Conservation (phyloP, 2,888 invertebrate species). For the Thereva unica region DNA sequence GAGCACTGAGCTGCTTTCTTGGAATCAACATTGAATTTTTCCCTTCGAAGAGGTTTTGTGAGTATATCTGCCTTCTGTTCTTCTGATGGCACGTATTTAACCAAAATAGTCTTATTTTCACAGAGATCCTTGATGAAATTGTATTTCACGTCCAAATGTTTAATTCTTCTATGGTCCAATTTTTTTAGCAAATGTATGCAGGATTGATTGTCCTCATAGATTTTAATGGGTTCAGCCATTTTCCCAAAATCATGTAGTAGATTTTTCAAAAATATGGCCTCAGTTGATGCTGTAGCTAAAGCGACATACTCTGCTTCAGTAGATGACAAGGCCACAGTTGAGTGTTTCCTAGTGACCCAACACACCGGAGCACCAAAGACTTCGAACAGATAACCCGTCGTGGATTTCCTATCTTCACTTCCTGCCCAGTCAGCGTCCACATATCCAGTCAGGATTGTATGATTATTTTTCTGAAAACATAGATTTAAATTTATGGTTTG, state of each 20-base stretch:
- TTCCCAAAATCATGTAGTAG: constrained; percentile 1
- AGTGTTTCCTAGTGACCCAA: too few species aligned
- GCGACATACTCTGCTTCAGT: too few species aligned
- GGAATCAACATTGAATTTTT: too few species aligned
- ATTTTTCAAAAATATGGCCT: constrained; percentile 2
- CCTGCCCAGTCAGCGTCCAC: too few species aligned
- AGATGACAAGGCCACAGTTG: too few species aligned
- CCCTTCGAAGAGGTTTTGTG: neutral
- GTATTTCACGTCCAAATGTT: constrained; percentile 9
- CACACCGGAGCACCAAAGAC: too few species aligned
- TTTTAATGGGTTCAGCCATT: neutral
- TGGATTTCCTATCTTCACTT: too few species aligned
- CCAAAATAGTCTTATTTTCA: neutral
- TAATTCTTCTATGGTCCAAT: constrained; percentile 7
- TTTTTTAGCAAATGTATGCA: constrained; percentile 1
- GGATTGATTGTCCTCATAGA: constrained; percentile 15
- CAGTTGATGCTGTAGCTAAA: neutral
- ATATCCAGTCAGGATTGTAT: too few species aligned
- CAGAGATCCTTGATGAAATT: constrained; percentile 5
- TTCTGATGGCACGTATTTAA: neutral
- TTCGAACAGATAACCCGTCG: too few species aligned
- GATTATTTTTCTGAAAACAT: too few species aligned
- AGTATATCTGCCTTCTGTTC: constrained; percentile 1
- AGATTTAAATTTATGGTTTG: too few species aligned
- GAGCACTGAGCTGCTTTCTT: too few species aligned